Evolutionary conservation across 2,888 invertebrate genomes (phyloP).

Genomic region (Drosophila niveifrons): DNA sequence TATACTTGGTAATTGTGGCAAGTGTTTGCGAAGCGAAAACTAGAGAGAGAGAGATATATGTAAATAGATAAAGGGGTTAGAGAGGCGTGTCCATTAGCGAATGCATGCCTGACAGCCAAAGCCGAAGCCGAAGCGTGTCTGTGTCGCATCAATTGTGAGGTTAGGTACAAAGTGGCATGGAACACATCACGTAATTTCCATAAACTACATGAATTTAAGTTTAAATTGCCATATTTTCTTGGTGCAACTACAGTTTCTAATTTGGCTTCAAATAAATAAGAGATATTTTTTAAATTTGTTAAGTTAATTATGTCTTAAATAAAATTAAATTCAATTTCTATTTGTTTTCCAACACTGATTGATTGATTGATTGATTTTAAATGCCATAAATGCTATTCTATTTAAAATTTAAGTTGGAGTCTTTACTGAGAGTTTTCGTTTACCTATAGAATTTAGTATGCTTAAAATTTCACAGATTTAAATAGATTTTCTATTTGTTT

Average conservation of each 20-base stretch:
- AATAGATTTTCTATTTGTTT: too few species aligned
- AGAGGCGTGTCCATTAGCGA: conserved; percentile 37
- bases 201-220: background rate
- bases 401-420: too few species aligned
- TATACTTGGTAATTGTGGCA: conserved; percentile 50
- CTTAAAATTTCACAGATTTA: too few species aligned
- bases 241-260: background rate
- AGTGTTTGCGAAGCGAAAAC: conserved; percentile 14
- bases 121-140: conserved; percentile 29
- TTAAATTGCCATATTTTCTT: background rate
- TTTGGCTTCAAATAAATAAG: too few species aligned
- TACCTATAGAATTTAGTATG: too few species aligned
- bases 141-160: conserved; percentile 28
- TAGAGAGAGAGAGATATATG: background rate
- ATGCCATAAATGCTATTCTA: too few species aligned
- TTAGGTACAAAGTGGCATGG: conserved; percentile 40
- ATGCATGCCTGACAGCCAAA: conserved; percentile 22
- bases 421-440: too few species aligned
- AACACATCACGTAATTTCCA: conserved; percentile 11
- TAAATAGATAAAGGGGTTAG: conserved; percentile 19
- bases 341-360: too few species aligned
- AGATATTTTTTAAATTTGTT: too few species aligned
- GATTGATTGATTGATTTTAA: too few species aligned
- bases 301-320: too few species aligned
- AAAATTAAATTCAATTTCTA: too few species aligned